Base-by-base conservation (phyloP, 2,797 vertebrate species). In the Cyclopterus lumpus region DNA sequence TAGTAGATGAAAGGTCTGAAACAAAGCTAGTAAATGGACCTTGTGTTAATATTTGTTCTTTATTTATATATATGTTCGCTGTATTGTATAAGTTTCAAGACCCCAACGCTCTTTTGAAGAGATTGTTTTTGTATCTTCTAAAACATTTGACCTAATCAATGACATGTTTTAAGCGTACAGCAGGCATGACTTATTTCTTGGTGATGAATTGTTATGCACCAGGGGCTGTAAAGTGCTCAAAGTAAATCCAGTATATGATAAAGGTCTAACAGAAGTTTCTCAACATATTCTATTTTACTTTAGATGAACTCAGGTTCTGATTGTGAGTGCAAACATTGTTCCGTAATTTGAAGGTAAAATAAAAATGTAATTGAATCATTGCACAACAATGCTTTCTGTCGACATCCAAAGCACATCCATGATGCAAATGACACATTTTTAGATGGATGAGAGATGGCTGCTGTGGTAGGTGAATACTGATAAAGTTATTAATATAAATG, bases 401-500 rank as follows among this genome's bases (percentile, higher is more conserved):
- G 44, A 44, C 70, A 86, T 83, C 73, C 44, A 68, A 46, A 24
- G 30, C 61, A 71, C 46, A 70, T 81, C 72, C 55, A 24, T 74
- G 74, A 80, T 81, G 84, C 73, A 86, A 85, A 87, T 83, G 69
- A 64, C 53, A 77, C n/a, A 58, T 73, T 85, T 84, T 75, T 79
- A 87, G 85, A 87, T 84, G 81, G 90, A 88, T 78, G 86, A 80
- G 75, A 87, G 80, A 83, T 79, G 75, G 55, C 74, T 77, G 70
- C 72, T 67, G 64, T 83, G 88, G 91, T 91, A 85, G 84, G 83
- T 87, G 86, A 90, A 87, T 90, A 91, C 83, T 86, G 91, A 93
- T 88, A 87, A 86, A 89, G 88, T 82, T 91, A 89, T 90, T 91
- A 90, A 91, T 93, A 92, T 91, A 90, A 92, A 92, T 90, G 89